These are phyloP conservation scores for Ahaetulla prasina DNA, from an alignment of 2,113 vertebrate genomes.

Conservation along the genomic window DNA sequence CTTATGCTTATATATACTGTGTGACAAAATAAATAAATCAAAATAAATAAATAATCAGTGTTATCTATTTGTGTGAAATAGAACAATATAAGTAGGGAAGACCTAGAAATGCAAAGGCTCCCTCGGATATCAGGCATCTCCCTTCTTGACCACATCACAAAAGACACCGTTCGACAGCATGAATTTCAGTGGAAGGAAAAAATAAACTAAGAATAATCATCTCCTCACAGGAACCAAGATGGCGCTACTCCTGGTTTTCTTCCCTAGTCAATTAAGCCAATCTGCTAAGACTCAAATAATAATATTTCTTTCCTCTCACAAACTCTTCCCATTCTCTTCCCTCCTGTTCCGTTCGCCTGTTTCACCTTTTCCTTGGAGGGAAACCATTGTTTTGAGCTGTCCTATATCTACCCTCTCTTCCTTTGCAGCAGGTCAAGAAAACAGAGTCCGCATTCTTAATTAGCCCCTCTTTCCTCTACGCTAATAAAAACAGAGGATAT, in stretches of 20 bases:
- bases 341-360: neutral
- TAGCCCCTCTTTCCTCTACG: constrained; percentile 75
- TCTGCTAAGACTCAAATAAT: neutral
- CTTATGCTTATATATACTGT: no score
- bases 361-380: constrained; percentile 39
- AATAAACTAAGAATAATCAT: neutral
- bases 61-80: constrained; percentile 17
- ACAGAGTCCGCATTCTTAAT: constrained; percentile 76
- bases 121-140: no score
- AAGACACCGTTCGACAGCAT: no score
- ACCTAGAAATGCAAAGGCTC: no score
- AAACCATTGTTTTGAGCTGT: constrained; percentile 62
- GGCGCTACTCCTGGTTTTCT: neutral
- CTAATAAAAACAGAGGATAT: constrained; percentile 79
- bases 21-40: no score
- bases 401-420: constrained; percentile 69
- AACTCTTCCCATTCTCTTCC: neutral
- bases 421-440: constrained; percentile 64
- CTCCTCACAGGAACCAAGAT: neutral
- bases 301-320: neutral
- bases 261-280: neutral
- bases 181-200: neutral
- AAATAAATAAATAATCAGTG: no score
- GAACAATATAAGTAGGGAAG: neutral
- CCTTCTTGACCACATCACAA: no score